These are phyloP conservation scores for Sitodiplosis mosellana DNA, from an alignment of 1,140 invertebrate species.

Conservation along the genomic window DNA sequence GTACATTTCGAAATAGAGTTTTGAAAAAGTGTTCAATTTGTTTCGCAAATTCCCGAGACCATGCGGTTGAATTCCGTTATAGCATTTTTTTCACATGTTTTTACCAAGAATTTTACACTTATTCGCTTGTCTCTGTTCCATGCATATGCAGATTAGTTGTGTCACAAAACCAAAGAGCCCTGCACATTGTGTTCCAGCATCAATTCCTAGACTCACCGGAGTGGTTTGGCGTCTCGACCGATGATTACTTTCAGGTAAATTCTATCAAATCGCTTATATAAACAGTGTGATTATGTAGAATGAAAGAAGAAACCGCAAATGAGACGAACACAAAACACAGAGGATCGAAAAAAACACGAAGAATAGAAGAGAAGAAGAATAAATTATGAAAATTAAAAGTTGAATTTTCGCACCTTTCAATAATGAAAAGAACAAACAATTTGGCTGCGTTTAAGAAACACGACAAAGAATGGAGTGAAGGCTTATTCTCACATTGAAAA, in stretches of 20 bases:
- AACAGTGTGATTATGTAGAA: no score
- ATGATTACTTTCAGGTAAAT: slow-evolving; percentile 71
- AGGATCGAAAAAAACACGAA: neutral
- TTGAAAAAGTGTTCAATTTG: no score
- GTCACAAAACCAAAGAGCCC: slow-evolving; percentile 62
- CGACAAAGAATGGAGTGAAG: no score
- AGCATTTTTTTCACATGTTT: no score
- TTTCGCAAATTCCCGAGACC: no score
- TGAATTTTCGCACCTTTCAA: neutral
- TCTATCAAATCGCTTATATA: no score
- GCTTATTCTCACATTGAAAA: no score
- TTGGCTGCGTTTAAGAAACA: no score
- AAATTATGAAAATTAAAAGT: neutral
- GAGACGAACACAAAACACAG: neutral
- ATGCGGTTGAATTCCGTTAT: no score
- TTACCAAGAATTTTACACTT: neutral
- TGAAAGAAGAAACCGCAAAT: no score
- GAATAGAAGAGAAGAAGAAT: neutral
- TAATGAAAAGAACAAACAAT: no score
- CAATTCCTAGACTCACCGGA: slow-evolving; percentile 87
- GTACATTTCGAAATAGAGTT: no score
- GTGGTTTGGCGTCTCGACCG: slow-evolving; percentile 78
- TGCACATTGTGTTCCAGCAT: slow-evolving; percentile 74
- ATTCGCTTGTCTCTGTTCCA: neutral
- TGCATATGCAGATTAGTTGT: slow-evolving; percentile 52